Evolutionary conservation across 2,113 vertebrate genomes (phyloP).

Genomic region (Delphinapterus leucas): DNA sequence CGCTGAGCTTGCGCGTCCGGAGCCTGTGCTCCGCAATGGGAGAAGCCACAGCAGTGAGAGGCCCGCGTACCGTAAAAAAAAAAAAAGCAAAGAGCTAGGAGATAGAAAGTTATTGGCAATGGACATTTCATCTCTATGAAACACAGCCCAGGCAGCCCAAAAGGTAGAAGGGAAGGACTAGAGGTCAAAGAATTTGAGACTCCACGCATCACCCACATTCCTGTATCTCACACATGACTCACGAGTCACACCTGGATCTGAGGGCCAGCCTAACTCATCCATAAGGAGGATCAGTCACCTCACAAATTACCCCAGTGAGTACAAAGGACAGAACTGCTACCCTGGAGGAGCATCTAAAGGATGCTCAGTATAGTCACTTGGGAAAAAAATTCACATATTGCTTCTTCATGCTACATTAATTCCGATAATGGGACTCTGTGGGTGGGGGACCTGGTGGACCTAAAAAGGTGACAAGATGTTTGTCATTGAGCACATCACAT

Average conservation of each 20-base stretch:
- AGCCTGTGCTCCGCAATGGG: too few relatives aligned
- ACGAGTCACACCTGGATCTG: not conserved
- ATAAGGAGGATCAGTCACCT: rapidly evolving
- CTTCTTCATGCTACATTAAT: not conserved
- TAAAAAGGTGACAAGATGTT: not conserved
- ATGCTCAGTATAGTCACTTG: not conserved
- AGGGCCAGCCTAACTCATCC: not conserved
- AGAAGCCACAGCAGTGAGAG: too few relatives aligned
- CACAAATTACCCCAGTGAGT: not conserved
- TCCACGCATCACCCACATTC: rapidly evolving
- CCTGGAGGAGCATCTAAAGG: not conserved
- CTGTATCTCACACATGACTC: not conserved
- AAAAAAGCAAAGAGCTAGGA: not conserved
- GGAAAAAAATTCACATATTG: not conserved
- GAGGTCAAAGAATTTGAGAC: not conserved
- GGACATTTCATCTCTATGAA: not conserved
- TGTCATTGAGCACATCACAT: not conserved
- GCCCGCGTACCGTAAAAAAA: too few relatives aligned
- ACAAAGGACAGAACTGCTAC: not conserved
- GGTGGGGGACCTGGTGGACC: not conserved
- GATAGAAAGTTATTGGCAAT: not conserved
- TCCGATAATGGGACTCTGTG: not conserved
- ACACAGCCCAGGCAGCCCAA: not conserved
- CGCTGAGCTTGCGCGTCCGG: too few relatives aligned
- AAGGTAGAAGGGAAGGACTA: not conserved